These are phyloP conservation scores for Sebastes jordani DNA, from an alignment of 2,797 vertebrate species.

Conservation along the genomic window DNA sequence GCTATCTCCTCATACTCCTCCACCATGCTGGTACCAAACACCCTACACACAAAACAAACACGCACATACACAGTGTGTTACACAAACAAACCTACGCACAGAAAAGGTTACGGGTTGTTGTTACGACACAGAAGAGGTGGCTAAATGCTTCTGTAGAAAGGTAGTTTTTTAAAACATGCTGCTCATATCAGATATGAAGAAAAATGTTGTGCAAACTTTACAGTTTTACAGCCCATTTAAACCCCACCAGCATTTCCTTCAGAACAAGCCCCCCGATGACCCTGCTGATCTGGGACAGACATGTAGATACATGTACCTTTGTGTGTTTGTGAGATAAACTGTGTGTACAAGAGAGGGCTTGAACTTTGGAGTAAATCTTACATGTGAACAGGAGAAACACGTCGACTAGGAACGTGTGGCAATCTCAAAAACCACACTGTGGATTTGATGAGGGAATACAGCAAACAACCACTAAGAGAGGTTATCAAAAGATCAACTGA, in stretches of 20 bases:
- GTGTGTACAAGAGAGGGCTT: background rate
- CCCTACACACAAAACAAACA: conserved; percentile 79
- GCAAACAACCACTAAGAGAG: background rate
- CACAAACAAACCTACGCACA: background rate
- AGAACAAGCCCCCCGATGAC: background rate
- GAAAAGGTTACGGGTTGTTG: background rate
- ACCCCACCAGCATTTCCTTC: background rate
- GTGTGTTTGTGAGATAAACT: background rate
- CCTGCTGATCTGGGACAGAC: background rate
- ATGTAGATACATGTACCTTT: background rate
- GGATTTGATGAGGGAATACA: background rate
- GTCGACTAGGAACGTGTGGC: background rate
- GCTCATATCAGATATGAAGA: background rate
- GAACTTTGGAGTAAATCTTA: background rate
- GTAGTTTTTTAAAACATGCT: background rate
- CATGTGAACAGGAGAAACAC: background rate
- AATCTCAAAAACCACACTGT: background rate
- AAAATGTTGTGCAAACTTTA: background rate
- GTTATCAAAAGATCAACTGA: background rate
- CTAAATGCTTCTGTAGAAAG: background rate
- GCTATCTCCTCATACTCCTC: conserved; percentile 99
- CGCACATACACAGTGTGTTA: conserved; percentile 3
- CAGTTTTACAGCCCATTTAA: conserved; percentile 2
- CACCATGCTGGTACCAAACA: conserved; percentile 99
- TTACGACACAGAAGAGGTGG: background rate